Conservation (phyloP, 2,888 invertebrate genomes). For the Clepsis dumicolana region DNA sequence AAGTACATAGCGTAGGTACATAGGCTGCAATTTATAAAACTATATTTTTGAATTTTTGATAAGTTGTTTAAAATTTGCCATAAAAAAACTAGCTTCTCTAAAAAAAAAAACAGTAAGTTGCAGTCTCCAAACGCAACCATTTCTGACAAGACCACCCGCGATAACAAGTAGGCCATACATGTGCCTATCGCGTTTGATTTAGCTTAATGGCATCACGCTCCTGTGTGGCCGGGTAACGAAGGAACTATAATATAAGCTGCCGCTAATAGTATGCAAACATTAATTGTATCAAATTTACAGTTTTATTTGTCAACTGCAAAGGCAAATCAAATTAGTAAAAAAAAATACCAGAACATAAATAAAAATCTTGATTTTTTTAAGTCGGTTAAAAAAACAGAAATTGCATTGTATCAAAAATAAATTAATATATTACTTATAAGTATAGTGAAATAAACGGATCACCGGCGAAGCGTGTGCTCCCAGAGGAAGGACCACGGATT, state of each 20-base stretch:
- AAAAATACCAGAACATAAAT: too few species aligned
- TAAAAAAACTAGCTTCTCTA: not conserved
- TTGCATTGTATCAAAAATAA: too few species aligned
- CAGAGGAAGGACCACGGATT: too few species aligned
- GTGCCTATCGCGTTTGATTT: not conserved
- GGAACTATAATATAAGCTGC: conserved; percentile 7
- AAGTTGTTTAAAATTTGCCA: not conserved
- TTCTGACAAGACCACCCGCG: not conserved
- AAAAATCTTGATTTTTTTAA: too few species aligned
- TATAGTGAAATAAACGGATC: too few species aligned
- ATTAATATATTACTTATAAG: too few species aligned
- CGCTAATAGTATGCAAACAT: conserved; percentile 9
- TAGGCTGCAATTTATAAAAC: too few species aligned
- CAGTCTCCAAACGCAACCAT: not conserved
- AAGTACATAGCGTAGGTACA: too few species aligned
- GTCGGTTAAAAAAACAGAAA: too few species aligned
- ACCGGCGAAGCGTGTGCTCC: too few species aligned
- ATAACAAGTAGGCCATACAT: not conserved
- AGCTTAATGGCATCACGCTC: not conserved
- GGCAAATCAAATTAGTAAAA: too few species aligned
- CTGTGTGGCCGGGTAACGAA: not conserved
- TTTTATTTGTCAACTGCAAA: not conserved
- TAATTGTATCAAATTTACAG: not conserved
- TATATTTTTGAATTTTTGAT: too few species aligned
- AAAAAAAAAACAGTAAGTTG: not conserved